Percentiles rank a stretch among this genome's conserved stretches.
Evolutionary conservation across 1,140 invertebrate genomes (phyloP).

Genomic region (Theocolax elegans): DNA sequence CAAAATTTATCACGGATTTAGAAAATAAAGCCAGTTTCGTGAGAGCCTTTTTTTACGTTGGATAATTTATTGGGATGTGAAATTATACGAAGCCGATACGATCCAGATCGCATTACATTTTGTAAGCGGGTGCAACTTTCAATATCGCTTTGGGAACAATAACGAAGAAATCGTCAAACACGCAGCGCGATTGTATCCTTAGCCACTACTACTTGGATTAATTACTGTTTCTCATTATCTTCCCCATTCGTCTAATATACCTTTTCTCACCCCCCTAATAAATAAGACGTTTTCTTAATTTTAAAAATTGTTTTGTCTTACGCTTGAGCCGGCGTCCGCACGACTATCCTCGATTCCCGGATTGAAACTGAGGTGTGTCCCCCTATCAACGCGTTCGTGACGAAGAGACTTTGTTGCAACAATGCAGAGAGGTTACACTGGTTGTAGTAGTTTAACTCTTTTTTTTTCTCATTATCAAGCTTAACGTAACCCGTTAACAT

Average conservation of each 20-base stretch:
- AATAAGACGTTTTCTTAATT: slow-evolving; percentile 12
- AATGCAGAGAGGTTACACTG: too few species aligned
- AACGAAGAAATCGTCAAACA: slow-evolving; percentile 20
- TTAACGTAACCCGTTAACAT: not conserved
- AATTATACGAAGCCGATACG: too few species aligned
- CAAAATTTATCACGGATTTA: too few species aligned
- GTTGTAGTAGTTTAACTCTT: not conserved
- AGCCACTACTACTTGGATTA: not conserved
- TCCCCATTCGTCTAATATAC: not conserved
- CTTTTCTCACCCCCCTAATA: not conserved
- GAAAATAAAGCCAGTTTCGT: too few species aligned
- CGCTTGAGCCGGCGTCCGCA: slow-evolving; percentile 12
- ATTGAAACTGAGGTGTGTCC: not conserved
- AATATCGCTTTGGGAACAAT: too few species aligned
- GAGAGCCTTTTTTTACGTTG: too few species aligned
- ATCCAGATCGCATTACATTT: too few species aligned
- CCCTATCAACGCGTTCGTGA: not conserved
- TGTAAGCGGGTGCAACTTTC: too few species aligned
- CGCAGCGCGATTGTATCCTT: slow-evolving; percentile 10
- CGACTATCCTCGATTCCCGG: slow-evolving; percentile 16
- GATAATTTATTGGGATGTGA: too few species aligned
- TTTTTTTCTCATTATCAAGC: not conserved
- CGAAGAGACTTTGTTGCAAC: not conserved
- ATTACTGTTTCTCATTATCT: not conserved
- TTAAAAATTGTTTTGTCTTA: too few species aligned